Conservation (phyloP, 2,888 invertebrate species). For the Osmoderma eremita region DNA sequence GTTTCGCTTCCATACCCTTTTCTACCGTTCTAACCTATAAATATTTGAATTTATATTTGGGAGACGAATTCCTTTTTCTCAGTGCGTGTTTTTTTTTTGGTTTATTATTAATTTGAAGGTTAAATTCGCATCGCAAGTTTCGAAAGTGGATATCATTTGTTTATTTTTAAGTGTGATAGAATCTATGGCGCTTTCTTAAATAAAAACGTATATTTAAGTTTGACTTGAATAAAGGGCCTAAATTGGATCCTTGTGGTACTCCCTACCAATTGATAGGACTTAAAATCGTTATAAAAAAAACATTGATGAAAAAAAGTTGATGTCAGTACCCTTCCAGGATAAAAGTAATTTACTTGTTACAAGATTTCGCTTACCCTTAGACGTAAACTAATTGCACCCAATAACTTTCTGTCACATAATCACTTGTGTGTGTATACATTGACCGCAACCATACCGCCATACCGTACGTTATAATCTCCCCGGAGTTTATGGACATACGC, state of each 20-base stretch:
- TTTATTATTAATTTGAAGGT: slow-evolving; percentile 1
- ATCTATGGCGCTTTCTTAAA: too few species aligned
- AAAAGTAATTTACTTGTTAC: not conserved
- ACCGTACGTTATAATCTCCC: not conserved
- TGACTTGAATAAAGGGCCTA: too few species aligned
- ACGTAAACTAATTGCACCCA: not conserved
- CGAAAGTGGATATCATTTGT: too few species aligned
- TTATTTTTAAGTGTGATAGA: too few species aligned
- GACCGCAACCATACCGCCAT: not conserved
- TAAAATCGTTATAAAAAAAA: too few species aligned
- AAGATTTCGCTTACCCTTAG: too few species aligned
- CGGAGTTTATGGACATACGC: not conserved
- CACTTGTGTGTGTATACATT: too few species aligned
- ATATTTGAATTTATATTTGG: slow-evolving; percentile 23
- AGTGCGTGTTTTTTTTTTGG: not conserved
- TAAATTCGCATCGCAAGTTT: too few species aligned
- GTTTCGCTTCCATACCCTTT: too few species aligned
- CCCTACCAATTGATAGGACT: too few species aligned
- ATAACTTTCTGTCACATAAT: slow-evolving; percentile 5
- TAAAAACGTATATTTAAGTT: too few species aligned
- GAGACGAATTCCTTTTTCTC: not conserved
- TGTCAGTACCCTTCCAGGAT: not conserved
- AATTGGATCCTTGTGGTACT: too few species aligned
- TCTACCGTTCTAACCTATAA: not conserved
- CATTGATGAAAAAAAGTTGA: not conserved